A percentile compares a stretch with the other conserved stretches of the same genome.
phyloP scores from a whole-genome alignment of 2,797 vertebrate genomes.

The Zenarchopterus dispar region DNA sequence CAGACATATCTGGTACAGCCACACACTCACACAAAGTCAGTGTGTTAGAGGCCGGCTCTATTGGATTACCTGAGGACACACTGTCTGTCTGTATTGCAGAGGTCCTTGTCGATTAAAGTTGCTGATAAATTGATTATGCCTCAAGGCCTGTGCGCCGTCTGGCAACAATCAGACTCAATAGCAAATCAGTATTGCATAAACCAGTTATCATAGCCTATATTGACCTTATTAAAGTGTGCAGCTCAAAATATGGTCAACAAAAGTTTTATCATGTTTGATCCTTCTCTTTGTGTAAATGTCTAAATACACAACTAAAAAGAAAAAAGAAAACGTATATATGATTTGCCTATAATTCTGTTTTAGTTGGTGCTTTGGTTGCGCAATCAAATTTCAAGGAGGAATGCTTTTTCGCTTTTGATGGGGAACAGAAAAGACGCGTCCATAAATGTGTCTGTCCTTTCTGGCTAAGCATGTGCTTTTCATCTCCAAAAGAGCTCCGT shows the following conservation, averaged over 20 bases:
- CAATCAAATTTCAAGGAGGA: too few species aligned
- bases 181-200: slow-evolving; percentile 76
- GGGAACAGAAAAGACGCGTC: slow-evolving; percentile 6
- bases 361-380: neutral
- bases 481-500: slow-evolving; percentile 71
- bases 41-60: slow-evolving; percentile 55
- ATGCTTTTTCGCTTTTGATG: slow-evolving; percentile 15
- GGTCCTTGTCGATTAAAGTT: slow-evolving; percentile 78
- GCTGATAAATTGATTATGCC: slow-evolving; percentile 80
- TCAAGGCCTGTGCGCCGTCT: slow-evolving; percentile 76
- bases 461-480: slow-evolving; percentile 59
- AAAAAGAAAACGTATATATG: neutral
- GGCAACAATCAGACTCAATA: slow-evolving; percentile 72
- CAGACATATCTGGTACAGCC: slow-evolving; percentile 11
- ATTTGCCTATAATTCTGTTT: neutral
- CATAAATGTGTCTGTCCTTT: slow-evolving; percentile 23
- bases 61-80: slow-evolving; percentile 77
- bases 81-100: slow-evolving; percentile 76
- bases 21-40: slow-evolving; percentile 15
- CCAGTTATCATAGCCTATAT: slow-evolving; percentile 66
- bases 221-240: slow-evolving; percentile 65
- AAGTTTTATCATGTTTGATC: slow-evolving; percentile 37
- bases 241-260: slow-evolving; percentile 28
- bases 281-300: slow-evolving; percentile 4
- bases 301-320: slow-evolving; percentile 14